These are phyloP conservation scores for Epinephelus moara DNA, from an alignment of 2,113 vertebrate species.

Conservation along the genomic window DNA sequence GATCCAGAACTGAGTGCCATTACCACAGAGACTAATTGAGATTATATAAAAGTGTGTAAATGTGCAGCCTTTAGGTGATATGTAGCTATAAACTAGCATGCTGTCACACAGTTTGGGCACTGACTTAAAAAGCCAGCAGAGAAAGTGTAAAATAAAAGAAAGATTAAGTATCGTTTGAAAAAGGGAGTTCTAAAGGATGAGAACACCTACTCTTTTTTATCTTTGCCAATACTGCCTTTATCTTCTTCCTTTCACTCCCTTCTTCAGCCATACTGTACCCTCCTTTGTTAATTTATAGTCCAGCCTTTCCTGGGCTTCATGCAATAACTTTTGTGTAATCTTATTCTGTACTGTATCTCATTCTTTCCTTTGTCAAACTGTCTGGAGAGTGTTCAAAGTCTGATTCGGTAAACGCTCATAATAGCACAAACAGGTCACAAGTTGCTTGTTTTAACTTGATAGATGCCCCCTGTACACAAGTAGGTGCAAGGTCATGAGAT, in stretches of 20 bases:
- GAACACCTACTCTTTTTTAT: not conserved
- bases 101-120: not conserved
- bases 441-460: not conserved
- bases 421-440: not conserved
- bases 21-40: slow-evolving; percentile 62
- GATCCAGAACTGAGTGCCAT: slow-evolving; percentile 40
- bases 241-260: not conserved
- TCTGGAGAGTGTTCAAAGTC: not conserved
- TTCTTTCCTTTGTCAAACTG: not conserved
- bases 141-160: not conserved
- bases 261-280: not conserved
- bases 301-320: not conserved
- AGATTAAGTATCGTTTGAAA: not conserved
- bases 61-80: not conserved
- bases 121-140: not conserved
- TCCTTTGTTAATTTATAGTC: not conserved
- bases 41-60: slow-evolving; percentile 49
- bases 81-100: not conserved
- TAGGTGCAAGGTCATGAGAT: not conserved
- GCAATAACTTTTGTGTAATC: not conserved
- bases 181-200: not conserved
- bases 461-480: not conserved
- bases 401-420: not conserved
- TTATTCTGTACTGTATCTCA: no score
- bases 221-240: not conserved